Evolutionary conservation across 2,797 vertebrate genomes (phyloP), one percentile per base, ranked within the genome.

Genomic region (Macroramphosus scolopax): DNA sequence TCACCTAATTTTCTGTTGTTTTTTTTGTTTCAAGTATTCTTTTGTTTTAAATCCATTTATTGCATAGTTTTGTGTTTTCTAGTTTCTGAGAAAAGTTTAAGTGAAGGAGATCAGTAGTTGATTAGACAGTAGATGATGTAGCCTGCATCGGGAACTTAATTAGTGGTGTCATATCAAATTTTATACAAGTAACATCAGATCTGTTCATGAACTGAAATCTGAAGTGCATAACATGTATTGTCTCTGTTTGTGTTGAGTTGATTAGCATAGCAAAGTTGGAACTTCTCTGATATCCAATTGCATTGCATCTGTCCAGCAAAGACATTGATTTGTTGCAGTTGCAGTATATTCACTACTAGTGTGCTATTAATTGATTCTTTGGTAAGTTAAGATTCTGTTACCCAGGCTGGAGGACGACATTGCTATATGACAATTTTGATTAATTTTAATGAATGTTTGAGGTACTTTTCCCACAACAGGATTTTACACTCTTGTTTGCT

Each of bases 21-120:
- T 6, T 12, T 50, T 60, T 39, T 51, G 22, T 68, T 75, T 53
- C 17, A 43, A 42, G 40, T 54, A 22, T 17, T 28, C 4, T 70
- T 59, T 51, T 62, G 18, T 78, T 80, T 81, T 67, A 48, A 62
- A 48, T 13, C 8, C 15, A 72, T 77, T 15, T 8, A 68, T 43
- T 66, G n/a, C n/a, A 34, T 36, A 14, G 53, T 15, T 10, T 20
- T 17, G 34, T 16, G 1, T 24, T 10, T 39, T 15, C 35, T 47
- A 41, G 15, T 68, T 62, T 58, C 17, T 29, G 25, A 67, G 34
- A 30, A 26, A 33, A 38, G n/a, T 63, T 60, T 39, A 44, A 51
- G 30, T 66, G 41, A 53, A 18, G 51, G 13, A 39, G 39, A 28
- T 56, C 24, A 33, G 17, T 65, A 45, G 55, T 59, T 18, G 54